Evolutionary conservation across 2,888 invertebrate species (phyloP).

Genomic region (Synergus japonicus): DNA sequence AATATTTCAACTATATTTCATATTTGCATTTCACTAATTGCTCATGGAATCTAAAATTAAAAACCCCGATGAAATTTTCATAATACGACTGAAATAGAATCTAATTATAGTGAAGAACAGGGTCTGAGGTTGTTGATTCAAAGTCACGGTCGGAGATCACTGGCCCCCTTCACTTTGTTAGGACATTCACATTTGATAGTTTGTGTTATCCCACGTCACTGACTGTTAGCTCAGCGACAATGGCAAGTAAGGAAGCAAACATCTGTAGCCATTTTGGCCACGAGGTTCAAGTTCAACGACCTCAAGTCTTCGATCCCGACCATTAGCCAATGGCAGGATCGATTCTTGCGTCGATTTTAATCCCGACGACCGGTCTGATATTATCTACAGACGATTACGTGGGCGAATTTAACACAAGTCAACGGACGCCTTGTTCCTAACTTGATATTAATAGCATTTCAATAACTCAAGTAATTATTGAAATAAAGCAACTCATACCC

Average conservation of each 20-base stretch:
- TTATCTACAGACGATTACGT: slow-evolving; percentile 9
- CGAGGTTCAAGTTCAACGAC: slow-evolving; percentile 31
- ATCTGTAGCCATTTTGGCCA: slow-evolving; percentile 16
- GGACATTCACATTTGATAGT: slow-evolving; percentile 31
- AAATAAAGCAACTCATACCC: not conserved
- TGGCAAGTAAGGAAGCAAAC: slow-evolving; percentile 4
- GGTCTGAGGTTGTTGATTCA: slow-evolving; percentile 7
- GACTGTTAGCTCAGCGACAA: slow-evolving; percentile 30
- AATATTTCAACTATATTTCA: not conserved
- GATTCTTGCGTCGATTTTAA: slow-evolving; percentile 7
- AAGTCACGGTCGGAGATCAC: slow-evolving; percentile 35
- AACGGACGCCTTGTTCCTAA: not conserved
- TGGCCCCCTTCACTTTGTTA: slow-evolving; percentile 7
- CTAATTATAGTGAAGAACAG: not conserved
- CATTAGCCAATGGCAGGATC: slow-evolving; percentile 17
- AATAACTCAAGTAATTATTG: not conserved
- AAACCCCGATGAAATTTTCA: not conserved
- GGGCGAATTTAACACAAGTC: slow-evolving; percentile 30
- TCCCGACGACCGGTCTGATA: slow-evolving; percentile 22
- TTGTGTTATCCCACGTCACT: slow-evolving; percentile 6
- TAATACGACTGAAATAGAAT: not conserved
- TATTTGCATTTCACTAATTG: not conserved
- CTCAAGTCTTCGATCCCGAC: not conserved
- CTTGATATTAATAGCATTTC: slow-evolving; percentile 4
- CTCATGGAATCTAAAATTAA: no score